Evolutionary conservation across 2,888 invertebrate species (phyloP), one percentile per base, ranked within the genome.

Genomic region (Drosophila mimetica): DNA sequence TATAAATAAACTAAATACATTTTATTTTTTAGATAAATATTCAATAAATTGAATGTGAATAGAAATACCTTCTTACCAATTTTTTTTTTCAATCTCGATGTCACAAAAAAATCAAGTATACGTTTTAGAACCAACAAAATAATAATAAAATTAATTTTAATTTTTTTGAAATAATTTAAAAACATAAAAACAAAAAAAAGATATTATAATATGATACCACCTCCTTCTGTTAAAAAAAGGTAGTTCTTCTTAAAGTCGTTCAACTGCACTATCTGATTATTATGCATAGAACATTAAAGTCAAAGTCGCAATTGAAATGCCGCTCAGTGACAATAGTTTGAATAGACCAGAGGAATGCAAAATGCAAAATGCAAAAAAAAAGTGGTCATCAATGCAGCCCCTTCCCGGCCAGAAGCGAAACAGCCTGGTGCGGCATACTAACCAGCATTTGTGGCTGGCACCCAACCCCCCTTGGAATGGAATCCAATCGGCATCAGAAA

Each of bases 261-360:
- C 6, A 13, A 36, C 54, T 28, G 51, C 42, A 28, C 39, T 22
- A 50, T 57, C 48, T 44, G 69, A 75, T 84, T 86, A 57, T 66
- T 86, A 85, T 85, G 70, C 88, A 74, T 46, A 74, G 52, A 79
- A 71, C 77, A 71, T 70, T 74, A 53, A 57, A 71, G 47, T 47
- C 57, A 54, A 39, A 50, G 39, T n/a, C 55, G 61, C 57, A 78
- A 87, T 82, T 82, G 52, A 65, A 79, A 82, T 82, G 88, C 82
- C 83, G 66, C 75, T 73, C 88, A 79, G 65, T 46, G 44, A 50
- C 42, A 63, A 37, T 22, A 28, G 48, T 53, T 71, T 69, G 52
- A 71, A 71, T 79, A 51, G 60, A 55, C 44, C 30, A 50, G 63
- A 75, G 71, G 86, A 82, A 82, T 82, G 86, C 64, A 55, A 64